These are phyloP conservation scores for Riptortus pedestris DNA, from an alignment of 1,140 invertebrate genomes.

Conservation along the genomic window DNA sequence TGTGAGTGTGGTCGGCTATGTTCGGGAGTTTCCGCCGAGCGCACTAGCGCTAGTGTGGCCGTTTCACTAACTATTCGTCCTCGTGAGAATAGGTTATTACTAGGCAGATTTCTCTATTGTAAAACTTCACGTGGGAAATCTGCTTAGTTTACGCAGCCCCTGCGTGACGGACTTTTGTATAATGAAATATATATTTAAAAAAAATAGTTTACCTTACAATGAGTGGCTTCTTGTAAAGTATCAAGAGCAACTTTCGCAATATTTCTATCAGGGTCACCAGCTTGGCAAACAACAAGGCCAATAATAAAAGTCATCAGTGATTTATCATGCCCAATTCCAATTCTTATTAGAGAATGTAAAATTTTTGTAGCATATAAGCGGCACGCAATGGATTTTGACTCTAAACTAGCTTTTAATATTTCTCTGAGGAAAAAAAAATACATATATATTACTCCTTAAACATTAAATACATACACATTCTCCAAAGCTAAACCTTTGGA, in stretches of 20 bases:
- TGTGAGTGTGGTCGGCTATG: too few relatives aligned
- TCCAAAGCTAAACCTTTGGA: too few relatives aligned
- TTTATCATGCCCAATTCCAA: conserved; percentile 43
- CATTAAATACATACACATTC: too few relatives aligned
- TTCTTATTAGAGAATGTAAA: conserved; percentile 70
- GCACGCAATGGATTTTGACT: conserved; percentile 55
- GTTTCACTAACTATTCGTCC: too few relatives aligned
- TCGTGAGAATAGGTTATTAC: too few relatives aligned
- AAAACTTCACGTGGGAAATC: too few relatives aligned
- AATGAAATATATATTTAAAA: too few relatives aligned
- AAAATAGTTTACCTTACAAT: conserved; percentile 51
- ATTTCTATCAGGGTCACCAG: conserved; percentile 64
- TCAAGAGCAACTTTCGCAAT: conserved; percentile 68
- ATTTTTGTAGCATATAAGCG: conserved; percentile 84
- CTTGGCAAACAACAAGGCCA: conserved; percentile 64
- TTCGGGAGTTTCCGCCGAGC: too few relatives aligned
- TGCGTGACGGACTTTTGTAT: too few relatives aligned
- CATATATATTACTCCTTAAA: not conserved
- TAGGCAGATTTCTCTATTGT: too few relatives aligned
- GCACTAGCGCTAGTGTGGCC: too few relatives aligned
- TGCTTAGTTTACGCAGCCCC: too few relatives aligned
- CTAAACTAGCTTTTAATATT: conserved; percentile 58
- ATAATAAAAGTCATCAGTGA: conserved; percentile 64
- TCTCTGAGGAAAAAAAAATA: conserved; percentile 35
- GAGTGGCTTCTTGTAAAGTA: conserved; percentile 84